Percentiles rank a stretch among this genome's conserved stretches.
These are phyloP conservation scores for Cranoglanis bouderius DNA, from an alignment of 2,113 vertebrate species.

Conservation along the genomic window DNA sequence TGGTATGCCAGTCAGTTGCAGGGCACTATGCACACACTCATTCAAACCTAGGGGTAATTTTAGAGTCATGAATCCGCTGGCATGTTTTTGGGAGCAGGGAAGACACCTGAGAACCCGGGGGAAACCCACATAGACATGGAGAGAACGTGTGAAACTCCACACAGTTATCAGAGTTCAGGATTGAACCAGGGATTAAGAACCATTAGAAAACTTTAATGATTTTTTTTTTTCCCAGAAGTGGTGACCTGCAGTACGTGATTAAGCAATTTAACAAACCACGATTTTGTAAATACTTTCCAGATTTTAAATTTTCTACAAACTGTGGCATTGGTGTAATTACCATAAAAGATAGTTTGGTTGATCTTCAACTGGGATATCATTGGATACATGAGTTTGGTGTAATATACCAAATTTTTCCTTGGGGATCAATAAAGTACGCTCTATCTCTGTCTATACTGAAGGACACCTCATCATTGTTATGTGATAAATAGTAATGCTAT, in stretches of 20 bases:
- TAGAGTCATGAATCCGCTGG: background rate
- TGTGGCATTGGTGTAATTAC: background rate
- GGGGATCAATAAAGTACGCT: no score
- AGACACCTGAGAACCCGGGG: background rate
- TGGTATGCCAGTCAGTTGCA: background rate
- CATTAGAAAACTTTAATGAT: background rate
- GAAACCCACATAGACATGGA: background rate
- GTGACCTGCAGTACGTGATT: background rate
- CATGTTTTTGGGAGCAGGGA: background rate
- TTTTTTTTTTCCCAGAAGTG: background rate
- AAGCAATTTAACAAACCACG: background rate
- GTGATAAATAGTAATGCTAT: background rate
- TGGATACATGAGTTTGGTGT: background rate
- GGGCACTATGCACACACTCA: background rate
- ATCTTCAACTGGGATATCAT: background rate
- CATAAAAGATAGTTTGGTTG: background rate
- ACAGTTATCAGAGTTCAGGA: background rate
- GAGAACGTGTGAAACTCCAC: background rate
- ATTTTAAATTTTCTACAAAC: background rate
- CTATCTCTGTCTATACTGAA: background rate
- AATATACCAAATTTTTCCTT: background rate
- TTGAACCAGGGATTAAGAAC: background rate
- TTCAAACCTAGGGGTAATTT: background rate
- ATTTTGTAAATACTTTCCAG: background rate
- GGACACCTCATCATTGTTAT: background rate